Evolutionary conservation across 2,113 vertebrate genomes (phyloP).

Genomic region (Ahaetulla prasina): DNA sequence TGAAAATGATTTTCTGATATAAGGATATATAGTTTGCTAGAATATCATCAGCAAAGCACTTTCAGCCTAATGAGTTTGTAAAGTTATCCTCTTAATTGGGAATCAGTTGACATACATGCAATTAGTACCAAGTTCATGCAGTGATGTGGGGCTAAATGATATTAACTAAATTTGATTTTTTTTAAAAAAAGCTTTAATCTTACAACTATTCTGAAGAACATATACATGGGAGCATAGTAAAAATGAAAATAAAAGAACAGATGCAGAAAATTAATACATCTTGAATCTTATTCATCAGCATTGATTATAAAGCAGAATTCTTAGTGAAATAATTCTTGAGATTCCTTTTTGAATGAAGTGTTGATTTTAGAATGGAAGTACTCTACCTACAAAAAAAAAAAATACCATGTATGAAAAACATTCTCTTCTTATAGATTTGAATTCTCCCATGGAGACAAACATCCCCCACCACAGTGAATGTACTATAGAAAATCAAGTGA

Average conservation of each 20-base stretch:
- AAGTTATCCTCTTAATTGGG: not conserved
- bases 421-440: not conserved
- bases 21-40: not conserved
- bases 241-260: conserved; percentile 29
- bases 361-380: conserved; percentile 15
- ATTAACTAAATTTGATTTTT: conserved; percentile 11
- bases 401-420: not conserved
- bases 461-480: not conserved
- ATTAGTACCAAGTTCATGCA: not conserved
- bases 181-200: conserved; percentile 16
- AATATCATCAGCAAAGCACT: not conserved
- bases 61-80: not conserved
- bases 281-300: not conserved
- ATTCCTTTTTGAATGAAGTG: not conserved
- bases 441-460: not conserved
- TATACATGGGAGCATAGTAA: not conserved
- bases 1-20: not conserved
- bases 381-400: not conserved
- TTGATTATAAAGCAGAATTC: not conserved
- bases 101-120: not conserved
- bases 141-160: not conserved
- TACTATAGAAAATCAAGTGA: not conserved
- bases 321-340: not conserved
- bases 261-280: conserved; percentile 22
- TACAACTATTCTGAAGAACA: conserved; percentile 16